A percentile compares a stretch with the other conserved stretches of the same genome.
phyloP scores from a whole-genome alignment of 2,797 vertebrate species.

The Poecilia gillii region DNA sequence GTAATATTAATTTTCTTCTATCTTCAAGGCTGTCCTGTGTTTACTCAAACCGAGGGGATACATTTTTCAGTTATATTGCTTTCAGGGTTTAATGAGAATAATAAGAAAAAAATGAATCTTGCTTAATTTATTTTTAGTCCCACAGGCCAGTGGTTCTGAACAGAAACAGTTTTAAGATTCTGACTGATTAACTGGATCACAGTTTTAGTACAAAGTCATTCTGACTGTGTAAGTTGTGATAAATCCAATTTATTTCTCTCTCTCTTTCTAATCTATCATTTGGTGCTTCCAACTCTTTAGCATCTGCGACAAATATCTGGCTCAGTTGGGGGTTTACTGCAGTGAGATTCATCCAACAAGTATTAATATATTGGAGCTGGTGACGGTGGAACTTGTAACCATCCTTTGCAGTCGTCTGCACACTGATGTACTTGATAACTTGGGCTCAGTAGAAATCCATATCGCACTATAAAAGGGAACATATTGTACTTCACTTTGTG shows the following conservation, averaged over 20 bases:
- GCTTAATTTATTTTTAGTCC: neutral
- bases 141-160: neutral
- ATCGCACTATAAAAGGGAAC: neutral
- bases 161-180: neutral
- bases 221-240: neutral
- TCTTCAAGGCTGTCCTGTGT: neutral
- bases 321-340: neutral
- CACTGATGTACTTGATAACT: neutral
- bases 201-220: neutral
- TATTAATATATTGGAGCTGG: neutral
- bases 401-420: neutral
- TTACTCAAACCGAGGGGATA: neutral
- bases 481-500: too few species aligned
- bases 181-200: neutral
- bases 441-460: neutral
- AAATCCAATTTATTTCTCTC: neutral
- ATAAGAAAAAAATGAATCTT: neutral
- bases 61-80: neutral
- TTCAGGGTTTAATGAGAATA: neutral
- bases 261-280: neutral
- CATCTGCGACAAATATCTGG: neutral
- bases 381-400: neutral
- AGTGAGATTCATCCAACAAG: neutral
- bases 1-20: neutral
- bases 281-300: neutral